Percentiles rank a stretch among this genome's conserved stretches.
Evolutionary conservation across 2,113 vertebrate species (phyloP).

Genomic region (Phylloscopus trochiloides): DNA sequence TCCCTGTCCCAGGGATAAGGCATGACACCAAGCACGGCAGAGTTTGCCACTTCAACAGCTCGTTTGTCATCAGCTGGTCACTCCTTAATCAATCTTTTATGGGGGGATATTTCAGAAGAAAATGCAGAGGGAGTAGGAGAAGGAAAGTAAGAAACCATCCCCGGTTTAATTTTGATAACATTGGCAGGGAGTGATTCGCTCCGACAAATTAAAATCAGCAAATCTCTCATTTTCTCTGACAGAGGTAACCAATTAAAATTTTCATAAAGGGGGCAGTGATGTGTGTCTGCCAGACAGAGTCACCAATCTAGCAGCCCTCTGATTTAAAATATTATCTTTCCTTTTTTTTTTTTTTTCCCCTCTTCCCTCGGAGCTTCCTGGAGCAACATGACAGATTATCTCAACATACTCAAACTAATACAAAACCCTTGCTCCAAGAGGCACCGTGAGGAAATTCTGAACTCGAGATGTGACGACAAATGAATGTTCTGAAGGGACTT

Average conservation of each 20-base stretch:
- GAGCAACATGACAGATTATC: constrained; percentile 39
- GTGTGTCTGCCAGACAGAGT: constrained; percentile 31
- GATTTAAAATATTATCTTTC: constrained; percentile 53
- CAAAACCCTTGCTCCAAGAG: not conserved
- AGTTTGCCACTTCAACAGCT: not conserved
- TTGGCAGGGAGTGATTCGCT: not conserved
- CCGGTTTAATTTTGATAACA: constrained; percentile 22
- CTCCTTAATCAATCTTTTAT: not conserved
- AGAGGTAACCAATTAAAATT: constrained; percentile 68
- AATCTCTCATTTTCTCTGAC: constrained; percentile 57
- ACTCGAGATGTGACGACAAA: not conserved
- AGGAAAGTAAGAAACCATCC: not conserved
- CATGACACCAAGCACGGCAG: not conserved
- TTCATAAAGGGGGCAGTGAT: constrained; percentile 61
- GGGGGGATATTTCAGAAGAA: not conserved
- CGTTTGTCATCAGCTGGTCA: not conserved
- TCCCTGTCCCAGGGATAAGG: not conserved
- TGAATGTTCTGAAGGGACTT: not conserved
- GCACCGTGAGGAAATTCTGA: not conserved
- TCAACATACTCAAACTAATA: constrained; percentile 53
- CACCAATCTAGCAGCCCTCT: constrained; percentile 36
- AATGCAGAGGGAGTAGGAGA: not conserved
- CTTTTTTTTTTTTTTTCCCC: not conserved
- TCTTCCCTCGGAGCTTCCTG: not conserved
- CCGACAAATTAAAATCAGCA: constrained; percentile 49